Conservation (phyloP, 2,113 vertebrate genomes). For the Apodemus sylvaticus region DNA sequence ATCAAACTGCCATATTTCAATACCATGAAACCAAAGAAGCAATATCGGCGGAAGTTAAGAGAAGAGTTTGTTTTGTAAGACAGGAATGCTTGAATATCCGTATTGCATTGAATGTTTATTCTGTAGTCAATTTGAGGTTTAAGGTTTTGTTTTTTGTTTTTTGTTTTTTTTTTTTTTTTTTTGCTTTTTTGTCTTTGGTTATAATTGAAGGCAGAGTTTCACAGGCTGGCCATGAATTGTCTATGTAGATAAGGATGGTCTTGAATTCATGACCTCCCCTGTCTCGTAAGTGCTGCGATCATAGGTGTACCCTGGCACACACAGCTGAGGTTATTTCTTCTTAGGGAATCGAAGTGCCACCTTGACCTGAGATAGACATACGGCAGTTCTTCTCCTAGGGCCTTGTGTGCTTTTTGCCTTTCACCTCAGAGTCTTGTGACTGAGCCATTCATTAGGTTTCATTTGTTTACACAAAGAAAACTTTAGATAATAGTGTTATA, state of each 20-base stretch:
- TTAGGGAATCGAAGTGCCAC: slow-evolving; percentile 50
- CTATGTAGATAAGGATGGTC: neutral
- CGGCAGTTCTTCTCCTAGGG: neutral
- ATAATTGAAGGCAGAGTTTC: neutral
- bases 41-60: slow-evolving; percentile 95
- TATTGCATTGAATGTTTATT: slow-evolving; percentile 60
- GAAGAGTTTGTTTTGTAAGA: slow-evolving; percentile 99
- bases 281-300: neutral
- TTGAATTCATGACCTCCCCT: neutral
- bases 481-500: neutral
- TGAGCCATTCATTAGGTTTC: neutral
- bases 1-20: slow-evolving; percentile 99
- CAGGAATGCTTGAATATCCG: slow-evolving; percentile 71
- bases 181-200: neutral
- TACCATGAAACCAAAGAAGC: slow-evolving; percentile 99
- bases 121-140: neutral
- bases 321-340: neutral
- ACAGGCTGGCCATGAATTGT: neutral
- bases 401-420: slow-evolving; percentile 44
- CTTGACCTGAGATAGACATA: neutral
- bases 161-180: neutral
- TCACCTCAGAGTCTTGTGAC: neutral
- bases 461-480: slow-evolving; percentile 24
- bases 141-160: too few relatives aligned
- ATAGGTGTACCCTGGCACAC: neutral